Base-by-base conservation (phyloP, 2,888 invertebrate genomes). In the Nowickia ferox region DNA sequence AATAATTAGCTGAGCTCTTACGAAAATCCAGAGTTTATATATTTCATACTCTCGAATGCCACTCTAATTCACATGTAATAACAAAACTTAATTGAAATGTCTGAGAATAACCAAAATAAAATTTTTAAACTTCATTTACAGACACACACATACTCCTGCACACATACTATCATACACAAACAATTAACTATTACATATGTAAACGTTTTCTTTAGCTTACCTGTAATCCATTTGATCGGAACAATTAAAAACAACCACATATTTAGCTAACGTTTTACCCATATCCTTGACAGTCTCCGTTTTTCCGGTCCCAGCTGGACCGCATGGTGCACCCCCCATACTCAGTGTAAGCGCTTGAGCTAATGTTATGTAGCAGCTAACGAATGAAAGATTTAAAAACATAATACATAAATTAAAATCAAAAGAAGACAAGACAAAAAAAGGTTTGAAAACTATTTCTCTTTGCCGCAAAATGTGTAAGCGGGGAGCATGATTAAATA, bases 161-260 rank as follows among this genome's bases (percentile, higher is more conserved):
- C 13, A 69, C 22, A 30, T n/a, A 57, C 9, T 19, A 38, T 68
- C 19, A 13, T 17, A 44, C 40, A 42, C n/a, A 48, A 66, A 76
- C 19, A 76, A 13, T 59, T 63, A 48, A 13, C 3, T 13, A 13
- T 13, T 11, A 59, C n/a, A 15, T 10, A 51, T 15, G 30, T 19
- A 71, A 3, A 22, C 65, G 61, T 46, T 48, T 30, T 48, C 9
- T 76, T 76, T 75, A 15, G 75, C 66, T 86, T 30, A 95, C 95
- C 95, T 94, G 93, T 98, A 99, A 93, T 99, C 98, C 98, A 99
- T 98, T 94, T 99, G 98, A 94, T 99, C 98, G 1, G 98, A 98
- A 92, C 98, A 98, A 93, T 99, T 99, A 94, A 98, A 98, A 55
- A 98, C 98, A 13, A 97, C 97, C 19, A 98, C 98, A 92, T 98